These are phyloP conservation scores for Arvicanthis niloticus DNA, from an alignment of 2,113 vertebrate genomes.

Conservation along the genomic window DNA sequence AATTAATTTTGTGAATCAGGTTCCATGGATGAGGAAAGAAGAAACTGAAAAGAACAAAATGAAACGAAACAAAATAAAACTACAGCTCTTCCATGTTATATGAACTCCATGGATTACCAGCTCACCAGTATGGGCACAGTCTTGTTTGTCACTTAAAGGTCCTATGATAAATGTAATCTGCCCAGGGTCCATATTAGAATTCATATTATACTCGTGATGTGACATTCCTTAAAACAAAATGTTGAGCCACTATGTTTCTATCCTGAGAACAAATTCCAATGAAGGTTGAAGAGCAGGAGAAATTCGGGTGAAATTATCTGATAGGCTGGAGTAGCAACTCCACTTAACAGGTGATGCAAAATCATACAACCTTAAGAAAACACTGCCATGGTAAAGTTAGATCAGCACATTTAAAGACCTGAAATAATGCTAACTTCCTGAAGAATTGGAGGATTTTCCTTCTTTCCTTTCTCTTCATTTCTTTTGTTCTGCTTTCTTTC, in stretches of 20 bases:
- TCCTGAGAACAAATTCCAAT: neutral
- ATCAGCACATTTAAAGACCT: constrained; percentile 5
- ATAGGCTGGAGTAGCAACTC: neutral
- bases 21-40: neutral
- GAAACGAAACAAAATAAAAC: neutral
- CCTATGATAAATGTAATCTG: neutral
- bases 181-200: neutral
- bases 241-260: neutral
- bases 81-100: neutral
- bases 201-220: neutral
- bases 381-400: neutral
- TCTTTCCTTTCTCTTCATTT: no score
- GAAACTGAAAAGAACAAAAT: neutral
- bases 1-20: neutral
- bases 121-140: neutral
- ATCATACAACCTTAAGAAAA: neutral
- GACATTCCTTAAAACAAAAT: neutral
- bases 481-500: no score
- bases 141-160: neutral
- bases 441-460: neutral
- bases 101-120: neutral
- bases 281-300: neutral
- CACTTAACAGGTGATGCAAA: neutral
- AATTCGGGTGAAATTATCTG: neutral
- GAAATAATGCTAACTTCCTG: neutral